phyloP scores from a whole-genome alignment of 2,113 vertebrate species.

The Pipra filicauda region DNA sequence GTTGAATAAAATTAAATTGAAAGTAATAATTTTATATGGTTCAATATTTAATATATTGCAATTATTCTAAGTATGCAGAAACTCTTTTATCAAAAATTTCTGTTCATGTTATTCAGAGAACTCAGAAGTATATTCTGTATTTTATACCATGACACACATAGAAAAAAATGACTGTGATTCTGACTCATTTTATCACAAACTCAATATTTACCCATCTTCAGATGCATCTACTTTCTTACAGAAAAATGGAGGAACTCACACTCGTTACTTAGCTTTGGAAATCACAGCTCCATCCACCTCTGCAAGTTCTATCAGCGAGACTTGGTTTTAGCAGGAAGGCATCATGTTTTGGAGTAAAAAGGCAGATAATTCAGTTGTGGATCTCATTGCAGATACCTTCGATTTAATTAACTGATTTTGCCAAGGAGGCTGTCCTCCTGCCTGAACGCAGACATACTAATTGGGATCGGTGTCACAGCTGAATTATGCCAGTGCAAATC shows the following conservation, averaged over 20 bases:
- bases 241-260: not conserved
- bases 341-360: not conserved
- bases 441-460: not conserved
- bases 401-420: not conserved
- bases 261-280: not conserved
- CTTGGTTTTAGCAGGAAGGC: not conserved
- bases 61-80: not conserved
- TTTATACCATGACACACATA: not conserved
- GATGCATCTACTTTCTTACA: not conserved
- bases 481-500: not conserved
- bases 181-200: not conserved
- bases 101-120: not conserved
- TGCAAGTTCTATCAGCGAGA: not conserved
- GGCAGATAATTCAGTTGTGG: not conserved
- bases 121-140: not conserved
- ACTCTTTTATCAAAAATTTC: not conserved
- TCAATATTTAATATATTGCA: not conserved
- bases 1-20: not conserved
- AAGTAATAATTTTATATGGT: not conserved
- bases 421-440: not conserved
- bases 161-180: not conserved
- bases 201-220: not conserved
- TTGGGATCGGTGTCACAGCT: not conserved
- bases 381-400: not conserved
- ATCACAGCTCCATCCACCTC: not conserved